Evolutionary conservation across 2,797 vertebrate genomes (phyloP).

Genomic region (Darevskia nairensis): DNA sequence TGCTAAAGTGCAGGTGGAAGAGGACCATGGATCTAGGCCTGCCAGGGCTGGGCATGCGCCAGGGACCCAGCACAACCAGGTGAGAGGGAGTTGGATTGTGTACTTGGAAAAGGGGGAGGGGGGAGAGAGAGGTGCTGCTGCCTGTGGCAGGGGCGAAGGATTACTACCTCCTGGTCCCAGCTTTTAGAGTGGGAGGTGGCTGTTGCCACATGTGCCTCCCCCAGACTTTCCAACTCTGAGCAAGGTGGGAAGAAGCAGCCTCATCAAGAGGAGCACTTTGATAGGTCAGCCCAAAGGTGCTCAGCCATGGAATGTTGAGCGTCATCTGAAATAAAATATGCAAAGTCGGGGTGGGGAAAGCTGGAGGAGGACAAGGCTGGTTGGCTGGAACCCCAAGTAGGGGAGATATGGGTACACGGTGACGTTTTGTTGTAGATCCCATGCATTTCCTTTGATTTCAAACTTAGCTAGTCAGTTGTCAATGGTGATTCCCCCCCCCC

Average conservation of each 20-base stretch:
- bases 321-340: background rate
- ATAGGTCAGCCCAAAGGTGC: background rate
- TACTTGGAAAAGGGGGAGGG: background rate
- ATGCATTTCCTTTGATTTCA: no score
- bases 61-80: constrained; percentile 79
- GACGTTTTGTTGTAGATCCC: no score
- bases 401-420: no score
- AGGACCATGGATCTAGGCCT: constrained; percentile 58
- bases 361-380: background rate
- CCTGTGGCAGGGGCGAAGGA: background rate
- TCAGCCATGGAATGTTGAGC: background rate
- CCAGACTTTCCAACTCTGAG: background rate
- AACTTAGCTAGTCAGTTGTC: no score
- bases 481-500: no score
- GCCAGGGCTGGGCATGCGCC: constrained; percentile 54
- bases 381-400: no score
- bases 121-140: no score
- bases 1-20: constrained; percentile 73
- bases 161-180: background rate
- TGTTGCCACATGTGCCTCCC: background rate
- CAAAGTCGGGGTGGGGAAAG: no score
- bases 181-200: background rate
- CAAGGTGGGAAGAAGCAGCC: background rate
- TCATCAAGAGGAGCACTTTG: background rate
- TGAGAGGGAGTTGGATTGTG: constrained; percentile 56